Evolutionary conservation across 1,140 invertebrate genomes (phyloP).

Genomic region (Cotesia glomerata): DNA sequence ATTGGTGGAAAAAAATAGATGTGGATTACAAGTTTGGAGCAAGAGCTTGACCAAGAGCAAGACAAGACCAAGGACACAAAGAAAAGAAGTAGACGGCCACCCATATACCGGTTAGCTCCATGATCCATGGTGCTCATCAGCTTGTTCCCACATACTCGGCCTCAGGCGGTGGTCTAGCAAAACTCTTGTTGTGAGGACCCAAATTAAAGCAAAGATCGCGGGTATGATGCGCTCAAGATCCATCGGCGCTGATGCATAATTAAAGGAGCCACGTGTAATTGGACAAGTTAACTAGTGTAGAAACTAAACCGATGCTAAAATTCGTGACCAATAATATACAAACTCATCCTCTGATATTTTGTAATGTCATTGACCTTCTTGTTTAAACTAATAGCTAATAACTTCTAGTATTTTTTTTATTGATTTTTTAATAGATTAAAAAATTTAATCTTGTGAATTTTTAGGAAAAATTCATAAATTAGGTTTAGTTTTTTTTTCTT

Average conservation of each 20-base stretch:
- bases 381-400: no score
- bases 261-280: slow-evolving; percentile 58
- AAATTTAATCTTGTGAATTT: no score
- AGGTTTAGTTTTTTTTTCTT: no score
- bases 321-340: background rate
- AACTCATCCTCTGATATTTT: background rate
- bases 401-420: no score
- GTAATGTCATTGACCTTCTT: no score
- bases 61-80: slow-evolving; percentile 42
- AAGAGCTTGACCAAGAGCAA: slow-evolving; percentile 29
- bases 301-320: background rate
- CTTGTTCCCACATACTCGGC: slow-evolving; percentile 54
- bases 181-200: slow-evolving; percentile 44
- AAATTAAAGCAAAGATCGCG: slow-evolving; percentile 49
- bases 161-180: slow-evolving; percentile 49
- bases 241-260: slow-evolving; percentile 50
- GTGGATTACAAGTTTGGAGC: slow-evolving; percentile 10
- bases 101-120: slow-evolving; percentile 42
- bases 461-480: no score
- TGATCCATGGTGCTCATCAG: slow-evolving; percentile 29
- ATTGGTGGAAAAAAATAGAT: slow-evolving; percentile 10
- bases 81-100: slow-evolving; percentile 46
- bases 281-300: slow-evolving; percentile 30
- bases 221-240: slow-evolving; percentile 27
- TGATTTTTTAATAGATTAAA: no score